Evolutionary conservation across 2,888 invertebrate genomes (phyloP).

Genomic region (Sphaerophoria taeniata): DNA sequence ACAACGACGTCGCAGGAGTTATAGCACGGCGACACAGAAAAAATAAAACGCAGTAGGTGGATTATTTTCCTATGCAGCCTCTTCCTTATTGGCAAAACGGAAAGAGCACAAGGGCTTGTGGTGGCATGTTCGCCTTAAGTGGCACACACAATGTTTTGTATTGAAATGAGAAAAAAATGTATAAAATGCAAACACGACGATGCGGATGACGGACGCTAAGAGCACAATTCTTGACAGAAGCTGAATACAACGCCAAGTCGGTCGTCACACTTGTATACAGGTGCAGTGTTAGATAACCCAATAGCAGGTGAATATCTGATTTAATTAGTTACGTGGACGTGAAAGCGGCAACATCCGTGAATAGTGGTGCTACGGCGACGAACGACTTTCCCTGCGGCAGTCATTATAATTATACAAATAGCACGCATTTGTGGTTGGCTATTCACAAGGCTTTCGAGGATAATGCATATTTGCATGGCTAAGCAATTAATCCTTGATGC

Average conservation of each 20-base stretch:
- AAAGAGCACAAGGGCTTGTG: slow-evolving; percentile 6
- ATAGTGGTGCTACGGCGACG: neutral
- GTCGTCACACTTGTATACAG: neutral
- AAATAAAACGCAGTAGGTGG: neutral
- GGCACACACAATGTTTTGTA: slow-evolving; percentile 34
- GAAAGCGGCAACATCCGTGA: neutral
- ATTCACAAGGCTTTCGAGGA: too few relatives aligned
- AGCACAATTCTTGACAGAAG: neutral
- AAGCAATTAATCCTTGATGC: slow-evolving; percentile 31
- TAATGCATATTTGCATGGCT: slow-evolving; percentile 28
- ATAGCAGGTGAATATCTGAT: slow-evolving; percentile 57
- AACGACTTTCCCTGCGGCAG: slow-evolving; percentile 36
- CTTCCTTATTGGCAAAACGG: slow-evolving; percentile 14
- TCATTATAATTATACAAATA: slow-evolving; percentile 49
- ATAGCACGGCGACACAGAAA: neutral
- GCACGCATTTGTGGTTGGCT: neutral
- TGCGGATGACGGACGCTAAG: neutral
- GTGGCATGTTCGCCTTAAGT: slow-evolving; percentile 27
- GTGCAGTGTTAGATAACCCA: slow-evolving; percentile 30
- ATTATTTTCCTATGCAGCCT: slow-evolving; percentile 9
- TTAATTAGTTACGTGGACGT: slow-evolving; percentile 48
- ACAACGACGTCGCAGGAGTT: neutral
- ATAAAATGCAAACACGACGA: slow-evolving; percentile 16
- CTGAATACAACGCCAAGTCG: neutral
- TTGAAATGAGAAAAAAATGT: slow-evolving; percentile 9